Evolutionary conservation across 2,113 vertebrate genomes (phyloP).

Genomic region (Leptodactylus fuscus): DNA sequence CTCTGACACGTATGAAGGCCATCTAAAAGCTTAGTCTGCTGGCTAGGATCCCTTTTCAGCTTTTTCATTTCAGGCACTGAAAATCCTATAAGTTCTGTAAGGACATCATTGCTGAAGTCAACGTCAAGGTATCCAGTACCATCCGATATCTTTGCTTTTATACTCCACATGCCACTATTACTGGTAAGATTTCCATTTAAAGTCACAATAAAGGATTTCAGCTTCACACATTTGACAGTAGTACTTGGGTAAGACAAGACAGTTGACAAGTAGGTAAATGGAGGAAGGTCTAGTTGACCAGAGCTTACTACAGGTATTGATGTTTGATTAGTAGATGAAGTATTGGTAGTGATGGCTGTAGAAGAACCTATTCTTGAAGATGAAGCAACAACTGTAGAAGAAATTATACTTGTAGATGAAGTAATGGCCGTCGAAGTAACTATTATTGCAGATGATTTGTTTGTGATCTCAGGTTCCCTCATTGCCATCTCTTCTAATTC

Average conservation of each 20-base stretch:
- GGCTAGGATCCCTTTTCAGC: conserved; percentile 80
- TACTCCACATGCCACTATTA: conserved; percentile 78
- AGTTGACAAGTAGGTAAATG: conserved; percentile 82
- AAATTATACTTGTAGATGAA: too few relatives aligned
- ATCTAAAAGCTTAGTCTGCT: conserved; percentile 73
- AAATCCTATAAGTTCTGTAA: conserved; percentile 88
- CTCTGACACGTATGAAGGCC: conserved; percentile 88
- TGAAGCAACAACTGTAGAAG: too few relatives aligned
- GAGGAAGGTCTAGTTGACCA: conserved; percentile 71
- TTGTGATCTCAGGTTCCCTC: conserved; percentile 40
- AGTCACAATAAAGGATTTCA: conserved; percentile 96
- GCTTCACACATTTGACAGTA: conserved; percentile 70
- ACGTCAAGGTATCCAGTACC: conserved; percentile 91
- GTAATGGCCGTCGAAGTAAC: conserved; percentile 55
- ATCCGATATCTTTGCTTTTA: conserved; percentile 89
- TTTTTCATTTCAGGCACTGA: conserved; percentile 83
- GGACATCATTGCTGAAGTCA: conserved; percentile 83
- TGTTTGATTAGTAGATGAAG: conserved; percentile 60
- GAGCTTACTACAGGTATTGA: conserved; percentile 40
- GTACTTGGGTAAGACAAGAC: conserved; percentile 71
- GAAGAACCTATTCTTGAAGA: conserved; percentile 58
- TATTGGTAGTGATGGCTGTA: conserved; percentile 30
- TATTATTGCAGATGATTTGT: conserved; percentile 50
- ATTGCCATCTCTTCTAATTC: conserved; percentile 66
- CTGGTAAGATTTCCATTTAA: conserved; percentile 87